phyloP scores from a whole-genome alignment of 2,888 invertebrate genomes.

The Psylliodes chrysocephalus region DNA sequence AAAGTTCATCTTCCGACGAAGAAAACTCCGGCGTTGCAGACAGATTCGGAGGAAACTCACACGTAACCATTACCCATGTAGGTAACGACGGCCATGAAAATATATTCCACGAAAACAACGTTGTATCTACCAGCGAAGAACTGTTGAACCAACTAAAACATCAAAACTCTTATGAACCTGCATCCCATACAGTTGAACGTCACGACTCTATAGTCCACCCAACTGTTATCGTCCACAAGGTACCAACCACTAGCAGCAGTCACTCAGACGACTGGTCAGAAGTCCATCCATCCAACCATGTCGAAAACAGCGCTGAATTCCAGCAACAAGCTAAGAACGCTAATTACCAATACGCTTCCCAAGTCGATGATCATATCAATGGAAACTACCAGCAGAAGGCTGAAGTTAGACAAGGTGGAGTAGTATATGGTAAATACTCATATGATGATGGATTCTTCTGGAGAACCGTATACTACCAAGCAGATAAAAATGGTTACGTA shows the following conservation, averaged over 20 bases:
- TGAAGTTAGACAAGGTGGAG: slow-evolving; percentile 62
- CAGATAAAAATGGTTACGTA: slow-evolving; percentile 70
- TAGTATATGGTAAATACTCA: slow-evolving; percentile 66
- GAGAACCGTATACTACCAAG: slow-evolving; percentile 68
- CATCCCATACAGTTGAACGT: not conserved
- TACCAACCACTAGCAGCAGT: not conserved
- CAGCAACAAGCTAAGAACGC: slow-evolving; percentile 52
- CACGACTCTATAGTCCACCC: not conserved
- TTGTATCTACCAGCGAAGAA: not conserved
- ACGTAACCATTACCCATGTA: not conserved
- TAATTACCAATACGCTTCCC: slow-evolving; percentile 61
- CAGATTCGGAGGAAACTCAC: not conserved
- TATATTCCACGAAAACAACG: not conserved
- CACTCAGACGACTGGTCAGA: too few relatives aligned
- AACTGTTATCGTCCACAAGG: not conserved
- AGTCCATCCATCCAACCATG: not conserved
- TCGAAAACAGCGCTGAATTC: slow-evolving; percentile 8
- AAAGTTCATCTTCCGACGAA: too few relatives aligned
- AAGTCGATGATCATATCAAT: slow-evolving; percentile 62
- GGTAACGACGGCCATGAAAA: not conserved
- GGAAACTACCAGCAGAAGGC: slow-evolving; percentile 60
- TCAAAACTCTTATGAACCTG: not conserved
- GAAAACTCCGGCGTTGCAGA: not conserved
- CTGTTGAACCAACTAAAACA: not conserved
- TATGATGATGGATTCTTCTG: slow-evolving; percentile 69